These are phyloP conservation scores for Coracias cyanogaster DNA, from an alignment of 2,797 vertebrate genomes.

Conservation along the genomic window DNA sequence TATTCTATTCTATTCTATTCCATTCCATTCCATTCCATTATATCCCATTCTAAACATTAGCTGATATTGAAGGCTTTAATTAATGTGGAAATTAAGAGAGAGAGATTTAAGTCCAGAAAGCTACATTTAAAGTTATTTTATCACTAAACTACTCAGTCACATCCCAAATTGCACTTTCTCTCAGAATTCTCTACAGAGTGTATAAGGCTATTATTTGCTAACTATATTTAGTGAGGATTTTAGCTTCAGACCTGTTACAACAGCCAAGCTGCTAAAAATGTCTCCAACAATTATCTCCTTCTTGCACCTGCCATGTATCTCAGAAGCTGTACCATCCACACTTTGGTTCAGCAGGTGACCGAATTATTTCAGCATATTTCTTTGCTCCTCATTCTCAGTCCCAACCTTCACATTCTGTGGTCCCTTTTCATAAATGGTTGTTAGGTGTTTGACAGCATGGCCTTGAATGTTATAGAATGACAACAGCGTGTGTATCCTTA, in stretches of 20 bases:
- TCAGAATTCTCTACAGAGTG: neutral
- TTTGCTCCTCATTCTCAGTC: neutral
- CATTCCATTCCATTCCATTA: neutral
- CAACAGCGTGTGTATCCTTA: neutral
- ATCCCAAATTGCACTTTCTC: neutral
- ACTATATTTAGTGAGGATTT: constrained; percentile 9
- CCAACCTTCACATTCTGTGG: neutral
- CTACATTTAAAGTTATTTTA: neutral
- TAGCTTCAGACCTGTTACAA: neutral
- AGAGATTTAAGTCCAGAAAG: neutral
- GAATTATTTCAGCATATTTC: neutral
- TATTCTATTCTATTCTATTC: neutral
- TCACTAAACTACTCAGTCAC: neutral
- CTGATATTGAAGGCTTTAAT: neutral
- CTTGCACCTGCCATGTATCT: neutral
- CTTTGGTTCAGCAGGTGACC: neutral
- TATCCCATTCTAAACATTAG: neutral
- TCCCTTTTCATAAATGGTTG: neutral
- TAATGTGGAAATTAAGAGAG: neutral
- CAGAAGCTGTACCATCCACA: neutral
- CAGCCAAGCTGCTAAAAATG: neutral
- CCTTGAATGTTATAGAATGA: neutral
- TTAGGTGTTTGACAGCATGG: neutral
- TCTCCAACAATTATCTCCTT: neutral
- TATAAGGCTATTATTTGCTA: neutral